These are phyloP conservation scores for Teinopalpus imperialis DNA, from an alignment of 2,888 invertebrate species.

Conservation along the genomic window DNA sequence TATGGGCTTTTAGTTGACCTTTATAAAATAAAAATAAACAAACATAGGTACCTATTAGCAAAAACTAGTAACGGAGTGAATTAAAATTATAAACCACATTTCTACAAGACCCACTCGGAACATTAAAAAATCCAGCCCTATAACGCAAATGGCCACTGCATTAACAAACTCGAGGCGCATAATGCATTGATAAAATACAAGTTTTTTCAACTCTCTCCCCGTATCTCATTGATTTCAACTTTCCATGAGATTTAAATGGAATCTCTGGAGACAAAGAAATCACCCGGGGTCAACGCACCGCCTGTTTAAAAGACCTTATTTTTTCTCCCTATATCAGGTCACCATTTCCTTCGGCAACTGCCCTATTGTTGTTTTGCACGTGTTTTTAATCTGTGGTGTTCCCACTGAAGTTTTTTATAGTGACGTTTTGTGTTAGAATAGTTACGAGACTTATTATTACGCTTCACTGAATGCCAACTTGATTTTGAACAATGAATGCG, in stretches of 20 bases:
- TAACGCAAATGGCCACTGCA: conserved; percentile 37
- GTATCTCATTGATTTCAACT: conserved; percentile 36
- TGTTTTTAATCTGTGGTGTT: conserved; percentile 32
- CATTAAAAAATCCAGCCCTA: neutral
- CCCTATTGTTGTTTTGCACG: conserved; percentile 47
- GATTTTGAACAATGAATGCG: conserved; percentile 7
- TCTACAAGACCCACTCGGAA: too few relatives aligned
- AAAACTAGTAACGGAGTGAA: too few relatives aligned
- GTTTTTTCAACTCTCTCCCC: conserved; percentile 36
- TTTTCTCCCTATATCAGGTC: conserved; percentile 22
- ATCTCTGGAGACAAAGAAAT: conserved; percentile 37
- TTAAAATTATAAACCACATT: too few relatives aligned
- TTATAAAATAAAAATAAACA: too few relatives aligned
- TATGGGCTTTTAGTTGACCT: too few relatives aligned
- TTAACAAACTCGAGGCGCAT: conserved; percentile 41
- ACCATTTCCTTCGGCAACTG: conserved; percentile 12
- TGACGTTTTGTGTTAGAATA: neutral
- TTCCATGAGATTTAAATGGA: conserved; percentile 43
- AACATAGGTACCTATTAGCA: too few relatives aligned
- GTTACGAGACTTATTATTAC: conserved; percentile 17
- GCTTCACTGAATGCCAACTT: conserved; percentile 12
- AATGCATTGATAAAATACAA: conserved; percentile 47
- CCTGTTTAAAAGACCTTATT: conserved; percentile 19
- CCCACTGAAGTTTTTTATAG: conserved; percentile 15
- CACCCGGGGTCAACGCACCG: conserved; percentile 31